Conservation (phyloP, 2,113 vertebrate genomes). For the Elephantulus edwardii region DNA sequence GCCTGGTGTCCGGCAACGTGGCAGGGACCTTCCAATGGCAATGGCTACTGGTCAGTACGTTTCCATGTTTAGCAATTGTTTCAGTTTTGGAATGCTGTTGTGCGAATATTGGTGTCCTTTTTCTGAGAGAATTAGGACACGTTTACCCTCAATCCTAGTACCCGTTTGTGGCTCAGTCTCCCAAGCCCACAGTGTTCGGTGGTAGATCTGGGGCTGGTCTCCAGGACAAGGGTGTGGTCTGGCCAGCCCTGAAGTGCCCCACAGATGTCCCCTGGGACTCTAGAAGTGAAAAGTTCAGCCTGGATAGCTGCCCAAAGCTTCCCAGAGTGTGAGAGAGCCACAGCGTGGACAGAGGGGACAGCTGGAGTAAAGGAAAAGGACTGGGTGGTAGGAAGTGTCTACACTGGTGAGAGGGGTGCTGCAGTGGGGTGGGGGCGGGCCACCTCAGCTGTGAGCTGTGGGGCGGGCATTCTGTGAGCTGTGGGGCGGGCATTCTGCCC, state of each 20-base stretch:
- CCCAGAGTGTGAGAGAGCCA: not conserved
- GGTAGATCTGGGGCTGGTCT: not conserved
- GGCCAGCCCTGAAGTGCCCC: too few relatives aligned
- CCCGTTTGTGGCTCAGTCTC: too few relatives aligned
- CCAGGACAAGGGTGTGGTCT: not conserved
- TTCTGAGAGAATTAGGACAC: too few relatives aligned
- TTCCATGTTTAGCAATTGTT: not conserved
- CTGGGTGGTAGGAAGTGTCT: not conserved
- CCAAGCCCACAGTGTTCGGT: fast-evolving
- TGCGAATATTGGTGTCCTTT: not conserved
- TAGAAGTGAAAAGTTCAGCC: not conserved
- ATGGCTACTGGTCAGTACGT: not conserved
- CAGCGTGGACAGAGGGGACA: not conserved
- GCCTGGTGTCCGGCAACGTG: not conserved
- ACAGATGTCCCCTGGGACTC: not conserved
- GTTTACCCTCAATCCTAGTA: too few relatives aligned
- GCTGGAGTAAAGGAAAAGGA: not conserved
- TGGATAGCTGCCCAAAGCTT: fast-evolving
- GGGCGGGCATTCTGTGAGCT: not conserved
- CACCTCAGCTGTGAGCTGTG: not conserved
- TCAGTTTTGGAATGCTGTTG: not conserved
- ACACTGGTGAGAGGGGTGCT: not conserved
- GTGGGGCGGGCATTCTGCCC: too few relatives aligned
- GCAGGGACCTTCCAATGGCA: not conserved
- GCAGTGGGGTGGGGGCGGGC: not conserved